phyloP scores from a whole-genome alignment of 2,888 invertebrate genomes.

The Dinocampus coccinellae region DNA sequence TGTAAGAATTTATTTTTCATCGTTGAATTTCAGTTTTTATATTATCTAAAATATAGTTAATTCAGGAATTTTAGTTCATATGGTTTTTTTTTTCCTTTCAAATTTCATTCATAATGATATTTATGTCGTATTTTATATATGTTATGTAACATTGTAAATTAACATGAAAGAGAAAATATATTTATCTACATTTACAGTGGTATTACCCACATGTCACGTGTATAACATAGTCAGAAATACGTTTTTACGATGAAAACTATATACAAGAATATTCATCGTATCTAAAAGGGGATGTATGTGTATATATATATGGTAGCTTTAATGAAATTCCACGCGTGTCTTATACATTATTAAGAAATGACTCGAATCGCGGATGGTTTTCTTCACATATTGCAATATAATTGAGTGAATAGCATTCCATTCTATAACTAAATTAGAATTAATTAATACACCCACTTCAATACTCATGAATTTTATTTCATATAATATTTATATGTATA shows the following conservation, averaged over 20 bases:
- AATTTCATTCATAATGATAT: too few species aligned
- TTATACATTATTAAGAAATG: slow-evolving; percentile 52
- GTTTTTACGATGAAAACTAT: slow-evolving; percentile 7
- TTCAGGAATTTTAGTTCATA: too few species aligned
- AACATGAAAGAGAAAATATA: background rate
- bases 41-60: too few species aligned
- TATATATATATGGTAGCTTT: slow-evolving; percentile 44
- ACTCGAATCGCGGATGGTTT: slow-evolving; percentile 44
- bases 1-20: too few species aligned
- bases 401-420: slow-evolving; percentile 29
- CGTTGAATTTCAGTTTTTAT: too few species aligned
- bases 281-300: background rate
- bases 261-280: slow-evolving; percentile 37
- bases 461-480: too few species aligned
- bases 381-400: slow-evolving; percentile 11
- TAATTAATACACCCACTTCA: background rate
- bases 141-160: too few species aligned
- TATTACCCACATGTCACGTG: background rate
- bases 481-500: background rate
- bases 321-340: slow-evolving; percentile 54
- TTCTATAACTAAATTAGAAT: slow-evolving; percentile 8
- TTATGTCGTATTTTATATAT: too few species aligned
- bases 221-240: slow-evolving; percentile 11
- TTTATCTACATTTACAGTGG: background rate
- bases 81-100: too few species aligned